Evolutionary conservation across 2,888 invertebrate genomes (phyloP).

Genomic region (Pilophorus perplexus): DNA sequence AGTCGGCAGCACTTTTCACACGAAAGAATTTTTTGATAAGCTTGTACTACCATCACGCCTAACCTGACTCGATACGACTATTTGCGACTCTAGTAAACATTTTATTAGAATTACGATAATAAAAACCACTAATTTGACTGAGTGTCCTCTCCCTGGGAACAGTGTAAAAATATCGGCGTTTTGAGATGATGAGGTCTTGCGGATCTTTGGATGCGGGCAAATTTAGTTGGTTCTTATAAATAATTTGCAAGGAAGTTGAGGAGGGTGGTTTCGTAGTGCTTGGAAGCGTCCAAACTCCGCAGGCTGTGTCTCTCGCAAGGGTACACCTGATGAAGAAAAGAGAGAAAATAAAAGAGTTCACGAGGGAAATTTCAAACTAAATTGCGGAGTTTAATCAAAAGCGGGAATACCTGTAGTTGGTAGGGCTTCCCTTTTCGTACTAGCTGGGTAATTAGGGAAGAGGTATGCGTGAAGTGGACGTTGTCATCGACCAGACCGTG

Average conservation of each 20-base stretch:
- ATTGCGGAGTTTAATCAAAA: neutral
- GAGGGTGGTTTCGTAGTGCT: slow-evolving; percentile 93
- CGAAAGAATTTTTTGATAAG: too few species aligned
- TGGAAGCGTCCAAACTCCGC: slow-evolving; percentile 87
- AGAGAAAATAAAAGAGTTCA: too few species aligned
- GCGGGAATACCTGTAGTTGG: slow-evolving; percentile 78
- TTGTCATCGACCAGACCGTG: slow-evolving; percentile 99
- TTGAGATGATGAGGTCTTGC: too few species aligned
- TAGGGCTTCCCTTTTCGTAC: slow-evolving; percentile 96
- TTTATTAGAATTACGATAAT: too few species aligned
- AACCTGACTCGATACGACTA: too few species aligned
- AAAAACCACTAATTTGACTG: too few species aligned
- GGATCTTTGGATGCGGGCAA: too few species aligned
- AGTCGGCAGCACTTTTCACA: too few species aligned
- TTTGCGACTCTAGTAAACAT: too few species aligned
- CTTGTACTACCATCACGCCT: too few species aligned
- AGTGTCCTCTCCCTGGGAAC: too few species aligned
- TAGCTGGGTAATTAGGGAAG: slow-evolving; percentile 82
- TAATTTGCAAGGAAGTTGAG: slow-evolving; percentile 85
- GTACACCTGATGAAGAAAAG: slow-evolving; percentile 68
- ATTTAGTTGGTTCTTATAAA: slow-evolving; percentile 55
- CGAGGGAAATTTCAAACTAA: neutral
- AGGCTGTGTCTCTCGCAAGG: slow-evolving; percentile 96
- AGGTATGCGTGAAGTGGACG: slow-evolving; percentile 96
- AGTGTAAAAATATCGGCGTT: too few species aligned